Conservation (phyloP, 2,113 vertebrate species). For the Campylorhamphus procurvoides region DNA sequence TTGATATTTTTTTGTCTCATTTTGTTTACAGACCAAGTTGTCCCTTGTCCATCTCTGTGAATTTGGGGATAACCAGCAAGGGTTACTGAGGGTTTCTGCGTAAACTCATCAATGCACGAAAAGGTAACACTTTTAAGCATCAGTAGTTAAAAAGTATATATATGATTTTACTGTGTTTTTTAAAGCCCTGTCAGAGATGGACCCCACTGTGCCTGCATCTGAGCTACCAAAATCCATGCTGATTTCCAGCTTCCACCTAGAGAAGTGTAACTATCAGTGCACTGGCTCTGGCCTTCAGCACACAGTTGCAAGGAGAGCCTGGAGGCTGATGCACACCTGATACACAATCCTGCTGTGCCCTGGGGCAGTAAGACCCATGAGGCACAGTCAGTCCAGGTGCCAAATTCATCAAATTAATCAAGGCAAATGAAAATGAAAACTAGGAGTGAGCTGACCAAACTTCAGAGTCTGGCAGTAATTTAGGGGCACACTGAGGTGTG, state of each 20-base stretch:
- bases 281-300: too few relatives aligned
- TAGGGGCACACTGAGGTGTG: background rate
- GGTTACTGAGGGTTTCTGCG: background rate
- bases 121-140: background rate
- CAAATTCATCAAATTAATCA: background rate
- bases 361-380: background rate
- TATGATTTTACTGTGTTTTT: background rate
- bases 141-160: background rate
- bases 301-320: background rate
- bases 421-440: background rate
- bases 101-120: background rate
- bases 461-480: background rate
- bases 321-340: background rate
- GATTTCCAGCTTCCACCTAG: background rate
- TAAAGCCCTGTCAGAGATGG: background rate
- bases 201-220: background rate
- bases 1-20: background rate
- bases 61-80: background rate
- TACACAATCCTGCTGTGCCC: background rate
- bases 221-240: accelerated
- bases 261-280: background rate
- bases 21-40: background rate
- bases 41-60: background rate
- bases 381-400: background rate
- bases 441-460: background rate